These are phyloP conservation scores for Thunnus thynnus DNA, from an alignment of 2,113 vertebrate genomes.

Conservation along the genomic window DNA sequence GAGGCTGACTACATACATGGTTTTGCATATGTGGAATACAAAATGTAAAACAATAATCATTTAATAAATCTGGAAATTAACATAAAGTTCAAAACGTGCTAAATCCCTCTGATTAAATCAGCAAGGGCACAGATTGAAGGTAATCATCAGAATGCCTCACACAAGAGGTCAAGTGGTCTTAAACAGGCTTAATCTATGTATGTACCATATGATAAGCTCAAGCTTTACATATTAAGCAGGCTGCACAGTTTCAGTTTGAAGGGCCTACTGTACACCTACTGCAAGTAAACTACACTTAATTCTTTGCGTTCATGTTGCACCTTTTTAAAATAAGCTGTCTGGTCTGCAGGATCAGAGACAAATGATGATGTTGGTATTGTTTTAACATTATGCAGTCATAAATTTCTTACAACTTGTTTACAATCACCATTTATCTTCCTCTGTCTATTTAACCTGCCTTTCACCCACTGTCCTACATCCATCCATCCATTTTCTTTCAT, in stretches of 20 bases:
- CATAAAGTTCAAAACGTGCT: background rate
- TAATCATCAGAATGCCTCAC: constrained; percentile 48
- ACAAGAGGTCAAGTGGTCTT: constrained; percentile 42
- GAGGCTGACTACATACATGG: background rate
- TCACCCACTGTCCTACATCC: no score
- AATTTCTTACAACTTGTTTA: background rate
- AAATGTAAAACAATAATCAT: background rate
- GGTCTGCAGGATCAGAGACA: background rate
- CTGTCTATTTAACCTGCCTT: background rate
- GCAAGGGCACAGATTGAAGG: constrained; percentile 47
- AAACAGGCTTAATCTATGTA: constrained; percentile 43
- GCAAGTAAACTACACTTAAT: background rate
- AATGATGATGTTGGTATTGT: background rate
- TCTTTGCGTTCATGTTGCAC: background rate
- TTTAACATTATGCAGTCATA: background rate
- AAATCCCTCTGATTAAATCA: constrained; percentile 42
- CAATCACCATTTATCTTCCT: background rate
- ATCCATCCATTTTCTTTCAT: no score
- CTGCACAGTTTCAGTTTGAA: background rate
- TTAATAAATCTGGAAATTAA: background rate
- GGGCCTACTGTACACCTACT: background rate
- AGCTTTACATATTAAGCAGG: constrained; percentile 48
- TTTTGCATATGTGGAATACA: background rate
- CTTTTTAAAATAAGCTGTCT: background rate
- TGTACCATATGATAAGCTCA: constrained; percentile 26